These are phyloP conservation scores for Macrosteles quadrilineatus DNA, from an alignment of 1,140 invertebrate species.

Conservation along the genomic window DNA sequence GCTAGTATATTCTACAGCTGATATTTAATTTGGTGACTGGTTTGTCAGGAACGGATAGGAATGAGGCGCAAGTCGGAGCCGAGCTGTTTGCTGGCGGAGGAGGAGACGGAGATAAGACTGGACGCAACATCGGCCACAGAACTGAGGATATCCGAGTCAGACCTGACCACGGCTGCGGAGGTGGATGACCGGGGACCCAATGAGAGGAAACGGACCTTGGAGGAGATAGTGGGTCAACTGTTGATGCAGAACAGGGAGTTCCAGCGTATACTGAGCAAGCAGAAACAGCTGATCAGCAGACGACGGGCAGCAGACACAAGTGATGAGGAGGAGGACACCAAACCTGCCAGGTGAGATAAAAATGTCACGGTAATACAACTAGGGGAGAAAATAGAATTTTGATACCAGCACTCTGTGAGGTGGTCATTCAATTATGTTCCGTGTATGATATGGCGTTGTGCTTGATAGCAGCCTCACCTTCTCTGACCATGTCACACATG, in stretches of 20 bases:
- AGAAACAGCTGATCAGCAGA: constrained; percentile 60
- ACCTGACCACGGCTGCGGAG: constrained; percentile 47
- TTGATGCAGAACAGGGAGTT: constrained; percentile 83
- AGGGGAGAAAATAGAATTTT: too few species aligned
- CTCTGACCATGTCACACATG: too few species aligned
- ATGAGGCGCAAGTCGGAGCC: constrained; percentile 31
- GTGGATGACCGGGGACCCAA: constrained; percentile 38
- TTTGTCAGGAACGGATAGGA: constrained; percentile 51
- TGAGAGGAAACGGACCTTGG: constrained; percentile 59
- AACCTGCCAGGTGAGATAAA: constrained; percentile 14
- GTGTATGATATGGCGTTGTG: too few species aligned
- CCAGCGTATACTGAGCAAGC: constrained; percentile 72
- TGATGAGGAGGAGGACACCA: constrained; percentile 57
- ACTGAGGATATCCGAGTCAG: constrained; percentile 37
- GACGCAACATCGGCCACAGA: constrained; percentile 14
- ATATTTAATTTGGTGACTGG: too few species aligned
- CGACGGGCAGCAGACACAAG: constrained; percentile 56
- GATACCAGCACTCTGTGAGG: too few species aligned
- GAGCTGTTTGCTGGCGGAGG: constrained; percentile 13
- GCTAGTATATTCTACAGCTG: too few species aligned
- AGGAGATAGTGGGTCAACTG: constrained; percentile 79
- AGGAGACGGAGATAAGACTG: background rate
- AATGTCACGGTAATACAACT: too few species aligned
- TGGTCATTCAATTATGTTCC: too few species aligned
- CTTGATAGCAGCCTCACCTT: too few species aligned